Evolutionary conservation across 2,797 vertebrate species (phyloP).

Genomic region (Erpetoichthys calabaricus): DNA sequence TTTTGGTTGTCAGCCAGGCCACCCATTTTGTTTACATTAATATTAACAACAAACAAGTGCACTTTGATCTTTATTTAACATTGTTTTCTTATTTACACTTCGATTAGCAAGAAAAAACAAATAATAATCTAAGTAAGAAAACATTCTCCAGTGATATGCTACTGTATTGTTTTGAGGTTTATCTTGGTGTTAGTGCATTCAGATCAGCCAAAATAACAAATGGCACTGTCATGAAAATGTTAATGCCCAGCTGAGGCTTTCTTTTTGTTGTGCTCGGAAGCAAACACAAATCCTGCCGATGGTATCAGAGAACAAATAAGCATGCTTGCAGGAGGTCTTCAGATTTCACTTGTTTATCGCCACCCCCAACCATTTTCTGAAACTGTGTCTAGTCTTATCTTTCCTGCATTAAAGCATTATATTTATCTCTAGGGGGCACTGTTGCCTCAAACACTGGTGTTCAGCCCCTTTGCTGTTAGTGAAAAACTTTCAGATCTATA

Average conservation of each 20-base stretch:
- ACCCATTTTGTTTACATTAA: too few relatives aligned
- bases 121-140: too few relatives aligned
- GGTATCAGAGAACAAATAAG: too few relatives aligned
- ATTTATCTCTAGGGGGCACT: slow-evolving; percentile 19
- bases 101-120: too few relatives aligned
- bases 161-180: too few relatives aligned
- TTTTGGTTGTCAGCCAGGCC: too few relatives aligned
- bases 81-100: too few relatives aligned
- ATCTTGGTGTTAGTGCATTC: not conserved
- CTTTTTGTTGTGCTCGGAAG: not conserved
- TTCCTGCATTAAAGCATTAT: slow-evolving; percentile 1
- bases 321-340: slow-evolving; percentile 1
- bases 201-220: not conserved
- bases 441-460: slow-evolving; percentile 12
- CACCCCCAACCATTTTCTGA: slow-evolving; percentile 7
- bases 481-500: not conserved
- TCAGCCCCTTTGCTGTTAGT: not conserved
- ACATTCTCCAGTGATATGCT: too few relatives aligned
- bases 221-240: not conserved
- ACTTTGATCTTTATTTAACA: too few relatives aligned
- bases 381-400: not conserved
- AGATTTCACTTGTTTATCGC: slow-evolving; percentile 17
- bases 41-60: too few relatives aligned
- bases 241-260: not conserved
- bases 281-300: too few relatives aligned